phyloP scores from a whole-genome alignment of 1,140 invertebrate genomes.

The Temnothorax longispinosus region DNA sequence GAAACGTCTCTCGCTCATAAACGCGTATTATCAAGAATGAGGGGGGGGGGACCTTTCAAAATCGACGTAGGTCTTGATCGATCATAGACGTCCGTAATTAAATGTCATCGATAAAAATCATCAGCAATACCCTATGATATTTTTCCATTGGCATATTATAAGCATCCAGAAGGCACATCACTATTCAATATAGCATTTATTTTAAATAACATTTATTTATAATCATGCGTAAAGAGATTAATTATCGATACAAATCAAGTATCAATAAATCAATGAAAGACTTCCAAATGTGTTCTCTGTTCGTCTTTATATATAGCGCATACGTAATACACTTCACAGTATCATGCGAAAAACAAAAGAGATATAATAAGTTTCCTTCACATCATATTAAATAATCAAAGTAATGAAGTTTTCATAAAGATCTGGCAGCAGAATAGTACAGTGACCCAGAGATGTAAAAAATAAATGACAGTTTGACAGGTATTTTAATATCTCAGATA shows the following conservation, averaged over 20 bases:
- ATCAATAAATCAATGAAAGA: neutral
- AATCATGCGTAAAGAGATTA: neutral
- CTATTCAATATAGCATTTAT: neutral
- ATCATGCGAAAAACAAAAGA: neutral
- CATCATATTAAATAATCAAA: slow-evolving; percentile 5
- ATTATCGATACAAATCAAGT: neutral
- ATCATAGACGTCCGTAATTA: neutral
- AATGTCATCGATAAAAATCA: neutral
- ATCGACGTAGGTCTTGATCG: neutral
- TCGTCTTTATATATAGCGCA: neutral
- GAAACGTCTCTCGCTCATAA: slow-evolving; percentile 2
- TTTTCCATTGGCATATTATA: neutral
- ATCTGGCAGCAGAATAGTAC: neutral
- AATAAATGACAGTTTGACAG: slow-evolving; percentile 29
- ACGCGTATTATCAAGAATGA: neutral
- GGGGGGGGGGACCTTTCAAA: neutral
- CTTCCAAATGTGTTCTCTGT: neutral
- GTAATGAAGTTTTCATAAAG: neutral
- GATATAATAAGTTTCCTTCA: neutral
- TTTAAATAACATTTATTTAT: slow-evolving; percentile 4
- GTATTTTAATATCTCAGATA: slow-evolving; percentile 28
- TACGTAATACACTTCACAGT: neutral
- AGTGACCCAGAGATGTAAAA: slow-evolving; percentile 21
- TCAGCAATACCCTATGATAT: neutral
- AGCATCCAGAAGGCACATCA: neutral